phyloP scores from a whole-genome alignment of 2,797 vertebrate species.

The Lerista edwardsae region DNA sequence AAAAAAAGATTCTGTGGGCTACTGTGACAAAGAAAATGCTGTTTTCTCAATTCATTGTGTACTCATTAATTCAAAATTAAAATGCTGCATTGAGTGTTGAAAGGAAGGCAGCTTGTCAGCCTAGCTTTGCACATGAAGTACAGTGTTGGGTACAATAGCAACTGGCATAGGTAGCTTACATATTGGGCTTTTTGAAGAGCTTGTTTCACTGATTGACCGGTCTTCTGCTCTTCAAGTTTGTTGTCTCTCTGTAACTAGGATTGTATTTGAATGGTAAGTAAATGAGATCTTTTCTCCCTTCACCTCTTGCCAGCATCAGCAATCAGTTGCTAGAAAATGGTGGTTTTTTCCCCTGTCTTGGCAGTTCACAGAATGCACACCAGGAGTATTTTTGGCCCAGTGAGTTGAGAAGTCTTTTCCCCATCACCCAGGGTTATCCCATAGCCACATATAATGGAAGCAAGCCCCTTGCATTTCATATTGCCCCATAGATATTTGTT shows the following conservation, averaged over 20 bases:
- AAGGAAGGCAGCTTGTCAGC: background rate
- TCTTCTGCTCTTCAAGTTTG: background rate
- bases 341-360: background rate
- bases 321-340: background rate
- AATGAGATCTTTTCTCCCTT: background rate
- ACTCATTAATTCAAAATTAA: background rate
- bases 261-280: background rate
- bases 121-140: slow-evolving; percentile 22
- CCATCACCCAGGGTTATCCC: background rate
- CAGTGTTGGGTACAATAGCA: background rate
- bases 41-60: slow-evolving; percentile 21
- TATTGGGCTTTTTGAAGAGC: background rate
- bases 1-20: slow-evolving; percentile 42
- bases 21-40: slow-evolving; percentile 39
- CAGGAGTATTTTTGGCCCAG: background rate
- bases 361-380: background rate
- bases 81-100: background rate
- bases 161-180: background rate
- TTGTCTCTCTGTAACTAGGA: background rate
- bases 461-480: background rate
- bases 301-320: background rate
- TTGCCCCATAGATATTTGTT: background rate
- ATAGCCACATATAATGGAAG: background rate
- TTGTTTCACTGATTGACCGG: background rate
- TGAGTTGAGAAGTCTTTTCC: background rate